These are phyloP conservation scores for Bovichtus diacanthus DNA, from an alignment of 2,797 vertebrate genomes.

Conservation along the genomic window DNA sequence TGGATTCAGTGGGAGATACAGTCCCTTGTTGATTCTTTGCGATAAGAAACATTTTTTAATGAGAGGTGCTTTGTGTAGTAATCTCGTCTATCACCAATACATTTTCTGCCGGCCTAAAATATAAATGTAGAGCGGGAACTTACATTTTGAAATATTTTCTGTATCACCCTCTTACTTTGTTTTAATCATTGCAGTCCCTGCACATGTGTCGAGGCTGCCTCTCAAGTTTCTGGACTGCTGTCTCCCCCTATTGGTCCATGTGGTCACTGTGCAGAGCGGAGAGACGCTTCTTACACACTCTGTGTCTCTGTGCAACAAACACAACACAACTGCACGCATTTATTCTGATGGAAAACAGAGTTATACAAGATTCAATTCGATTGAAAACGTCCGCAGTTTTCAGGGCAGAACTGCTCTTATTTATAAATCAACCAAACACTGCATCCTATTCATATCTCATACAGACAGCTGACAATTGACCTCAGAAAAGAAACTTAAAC, in stretches of 20 bases:
- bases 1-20: not conserved
- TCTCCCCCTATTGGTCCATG: slow-evolving; percentile 82
- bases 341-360: not conserved
- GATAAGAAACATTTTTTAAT: not conserved
- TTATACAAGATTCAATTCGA: not conserved
- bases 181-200: slow-evolving; percentile 8
- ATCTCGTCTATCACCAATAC: not conserved
- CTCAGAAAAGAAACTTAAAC: not conserved
- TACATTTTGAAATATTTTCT: not conserved
- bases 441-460: not conserved
- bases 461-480: not conserved
- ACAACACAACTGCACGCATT: not conserved
- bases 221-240: slow-evolving; percentile 80
- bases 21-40: not conserved
- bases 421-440: not conserved
- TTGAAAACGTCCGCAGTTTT: not conserved
- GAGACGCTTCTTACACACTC: not conserved
- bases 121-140: not conserved
- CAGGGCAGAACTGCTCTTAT: not conserved
- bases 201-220: not conserved
- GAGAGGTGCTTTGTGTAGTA: not conserved
- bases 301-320: slow-evolving; percentile 6
- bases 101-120: fast-evolving
- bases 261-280: not conserved
- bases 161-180: not conserved